Evolutionary conservation across 2,113 vertebrate species (phyloP).

Genomic region (Corydoras maculifer): DNA sequence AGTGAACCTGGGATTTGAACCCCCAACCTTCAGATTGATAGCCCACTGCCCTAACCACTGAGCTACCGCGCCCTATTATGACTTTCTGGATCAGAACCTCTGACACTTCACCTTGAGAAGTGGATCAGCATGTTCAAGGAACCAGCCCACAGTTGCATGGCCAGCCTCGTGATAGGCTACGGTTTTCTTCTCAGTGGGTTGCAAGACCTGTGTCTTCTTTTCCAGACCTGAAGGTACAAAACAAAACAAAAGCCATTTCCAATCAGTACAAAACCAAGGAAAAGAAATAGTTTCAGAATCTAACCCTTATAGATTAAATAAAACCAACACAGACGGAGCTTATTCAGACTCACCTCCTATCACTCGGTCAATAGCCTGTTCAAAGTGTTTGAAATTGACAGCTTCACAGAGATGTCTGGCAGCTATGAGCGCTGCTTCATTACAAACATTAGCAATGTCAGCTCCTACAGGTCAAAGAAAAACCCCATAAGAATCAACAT

Average conservation of each 20-base stretch:
- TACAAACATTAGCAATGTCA: constrained; percentile 72
- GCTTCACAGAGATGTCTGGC: constrained; percentile 54
- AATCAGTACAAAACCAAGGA: background rate
- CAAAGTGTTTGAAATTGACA: constrained; percentile 55
- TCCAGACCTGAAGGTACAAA: constrained; percentile 53
- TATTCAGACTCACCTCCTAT: constrained; percentile 53
- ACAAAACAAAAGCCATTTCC: background rate
- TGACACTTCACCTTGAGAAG: constrained; percentile 54
- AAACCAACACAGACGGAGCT: too few relatives aligned
- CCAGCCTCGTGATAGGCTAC: constrained; percentile 63
- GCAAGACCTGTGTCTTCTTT: constrained; percentile 63
- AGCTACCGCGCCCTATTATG: too few relatives aligned
- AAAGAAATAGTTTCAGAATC: too few relatives aligned
- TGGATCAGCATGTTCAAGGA: constrained; percentile 57
- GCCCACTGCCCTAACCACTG: too few relatives aligned
- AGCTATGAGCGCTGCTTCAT: constrained; percentile 71
- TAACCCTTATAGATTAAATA: too few relatives aligned
- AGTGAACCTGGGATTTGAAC: too few relatives aligned
- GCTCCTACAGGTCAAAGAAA: constrained; percentile 57
- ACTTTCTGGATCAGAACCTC: too few relatives aligned
- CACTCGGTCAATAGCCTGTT: constrained; percentile 63
- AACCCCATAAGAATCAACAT: too few relatives aligned
- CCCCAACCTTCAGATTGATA: too few relatives aligned
- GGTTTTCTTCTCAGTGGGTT: constrained; percentile 53
- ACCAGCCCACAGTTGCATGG: constrained; percentile 60